Evolutionary conservation across 2,888 invertebrate genomes (phyloP), one percentile per base, ranked within the genome.

Genomic region (Ellobium chinense): DNA sequence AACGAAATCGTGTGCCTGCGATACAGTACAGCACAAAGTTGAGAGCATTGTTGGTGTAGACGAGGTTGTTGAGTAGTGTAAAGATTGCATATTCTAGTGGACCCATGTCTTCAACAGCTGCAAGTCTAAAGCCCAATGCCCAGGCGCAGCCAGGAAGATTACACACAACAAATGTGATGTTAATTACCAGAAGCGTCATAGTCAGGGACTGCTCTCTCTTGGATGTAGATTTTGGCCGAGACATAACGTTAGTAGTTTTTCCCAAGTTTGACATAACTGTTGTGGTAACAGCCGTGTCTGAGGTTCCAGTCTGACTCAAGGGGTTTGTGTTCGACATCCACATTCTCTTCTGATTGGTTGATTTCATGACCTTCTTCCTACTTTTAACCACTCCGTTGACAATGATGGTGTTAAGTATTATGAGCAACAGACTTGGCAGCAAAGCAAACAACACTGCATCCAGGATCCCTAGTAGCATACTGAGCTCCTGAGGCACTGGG

Each of bases 11-110:
- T 18, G 65, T 34, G 18, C 65, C 65, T 21, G 34, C n/a, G 34
- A 65, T 27, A n/a, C 65, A 65, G 65, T 65, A 65, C 21, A 65
- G 18, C 3, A 65, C 21, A 36, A 65, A 65, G 34, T 65, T 65
- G 7, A 65, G 36, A 34, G n/a, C n/a, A 21, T 65, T 65, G 34
- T 65, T 65, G 18, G 65, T 65, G 36, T 65, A 65, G 34, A 65
- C 36, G 7, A 65, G 2, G 21, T 36, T 18, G 21, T 36, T 21
- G 18, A 65, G 34, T 18, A 65, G 7, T 34, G 34, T 36, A n/a
- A 36, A 36, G 34, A 65, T 18, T 21, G 65, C 65, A 34, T 36
- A 65, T 65, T 65, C 65, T n/a, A 65, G 21, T 7, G 34, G 65
- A 31, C 65, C 65, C 12, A 36, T 34, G 1, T 18, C n/a, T 65